A percentile compares a stretch with the other conserved stretches of the same genome.
Conservation (phyloP, 2,797 vertebrate species). For the Myripristis jacobus region DNA sequence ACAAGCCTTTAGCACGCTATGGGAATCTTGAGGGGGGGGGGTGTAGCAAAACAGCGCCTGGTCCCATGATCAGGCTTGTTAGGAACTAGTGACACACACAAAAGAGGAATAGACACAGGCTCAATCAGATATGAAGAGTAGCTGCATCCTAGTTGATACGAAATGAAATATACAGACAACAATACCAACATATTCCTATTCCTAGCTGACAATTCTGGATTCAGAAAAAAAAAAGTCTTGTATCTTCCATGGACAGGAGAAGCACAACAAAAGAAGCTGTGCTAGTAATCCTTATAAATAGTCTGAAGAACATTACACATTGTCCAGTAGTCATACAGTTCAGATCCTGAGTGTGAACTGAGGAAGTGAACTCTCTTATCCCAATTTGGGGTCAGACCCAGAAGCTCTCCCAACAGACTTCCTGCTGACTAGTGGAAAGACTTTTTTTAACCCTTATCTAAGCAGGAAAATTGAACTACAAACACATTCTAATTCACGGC, state of each 20-base stretch:
- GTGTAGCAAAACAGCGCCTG: slow-evolving; percentile 34
- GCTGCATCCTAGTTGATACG: neutral
- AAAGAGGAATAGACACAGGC: slow-evolving; percentile 3
- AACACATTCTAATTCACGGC: slow-evolving; percentile 43
- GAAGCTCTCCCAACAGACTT: slow-evolving; percentile 59
- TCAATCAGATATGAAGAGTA: slow-evolving; percentile 5
- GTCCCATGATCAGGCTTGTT: slow-evolving; percentile 43
- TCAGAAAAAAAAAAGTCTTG: neutral
- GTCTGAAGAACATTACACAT: slow-evolving; percentile 35
- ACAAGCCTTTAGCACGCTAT: slow-evolving; percentile 85
- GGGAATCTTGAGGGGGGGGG: slow-evolving; percentile 71
- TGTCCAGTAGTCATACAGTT: slow-evolving; percentile 39
- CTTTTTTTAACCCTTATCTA: slow-evolving; percentile 64
- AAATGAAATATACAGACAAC: neutral
- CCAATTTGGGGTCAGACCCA: slow-evolving; percentile 36
- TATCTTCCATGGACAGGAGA: slow-evolving; percentile 37
- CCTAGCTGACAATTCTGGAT: neutral
- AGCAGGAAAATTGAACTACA: slow-evolving; percentile 61
- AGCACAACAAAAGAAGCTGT: neutral
- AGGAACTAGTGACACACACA: slow-evolving; percentile 33
- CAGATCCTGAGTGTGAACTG: slow-evolving; percentile 64
- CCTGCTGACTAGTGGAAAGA: slow-evolving; percentile 71
- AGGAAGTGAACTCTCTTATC: slow-evolving; percentile 66
- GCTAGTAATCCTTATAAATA: slow-evolving; percentile 56
- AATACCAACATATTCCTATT: neutral